Percentiles rank a stretch among this genome's conserved stretches.
Conservation (phyloP, 2,113 vertebrate genomes). For the Aphyosemion australe region DNA sequence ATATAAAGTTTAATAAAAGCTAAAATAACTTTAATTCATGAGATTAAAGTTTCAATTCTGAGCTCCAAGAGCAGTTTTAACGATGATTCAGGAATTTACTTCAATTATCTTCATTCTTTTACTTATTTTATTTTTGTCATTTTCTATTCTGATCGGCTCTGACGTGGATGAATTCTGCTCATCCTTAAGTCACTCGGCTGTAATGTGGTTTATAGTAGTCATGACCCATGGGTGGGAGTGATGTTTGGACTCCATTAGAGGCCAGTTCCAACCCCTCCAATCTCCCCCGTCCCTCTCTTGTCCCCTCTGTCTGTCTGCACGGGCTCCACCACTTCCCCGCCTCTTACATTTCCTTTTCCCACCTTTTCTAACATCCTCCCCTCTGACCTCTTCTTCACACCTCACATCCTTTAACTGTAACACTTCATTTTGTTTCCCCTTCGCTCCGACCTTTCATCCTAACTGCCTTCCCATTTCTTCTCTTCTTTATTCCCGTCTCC, state of each 20-base stretch:
- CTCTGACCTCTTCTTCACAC: constrained; percentile 40
- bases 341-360: constrained; percentile 27
- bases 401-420: constrained; percentile 45
- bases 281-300: constrained; percentile 57
- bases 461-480: constrained; percentile 48
- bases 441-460: constrained; percentile 69
- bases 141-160: too few species aligned
- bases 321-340: constrained; percentile 79
- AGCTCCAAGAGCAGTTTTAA: too few species aligned
- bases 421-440: constrained; percentile 32
- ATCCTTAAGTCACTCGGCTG: too few species aligned
- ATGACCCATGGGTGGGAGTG: too few species aligned
- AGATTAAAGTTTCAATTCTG: too few species aligned
- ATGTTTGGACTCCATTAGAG: constrained; percentile 82
- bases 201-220: too few species aligned
- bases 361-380: constrained; percentile 34
- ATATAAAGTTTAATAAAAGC: too few species aligned
- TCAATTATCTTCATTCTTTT: constrained; percentile 17
- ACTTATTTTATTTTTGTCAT: not conserved
- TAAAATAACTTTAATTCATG: too few species aligned
- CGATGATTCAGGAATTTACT: not conserved
- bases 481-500: constrained; percentile 4
- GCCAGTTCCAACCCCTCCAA: constrained; percentile 78
- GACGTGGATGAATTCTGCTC: not conserved
- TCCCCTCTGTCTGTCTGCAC: constrained; percentile 79